Base-by-base conservation (phyloP, 2,797 vertebrate genomes). In the Hydrophis major region DNA sequence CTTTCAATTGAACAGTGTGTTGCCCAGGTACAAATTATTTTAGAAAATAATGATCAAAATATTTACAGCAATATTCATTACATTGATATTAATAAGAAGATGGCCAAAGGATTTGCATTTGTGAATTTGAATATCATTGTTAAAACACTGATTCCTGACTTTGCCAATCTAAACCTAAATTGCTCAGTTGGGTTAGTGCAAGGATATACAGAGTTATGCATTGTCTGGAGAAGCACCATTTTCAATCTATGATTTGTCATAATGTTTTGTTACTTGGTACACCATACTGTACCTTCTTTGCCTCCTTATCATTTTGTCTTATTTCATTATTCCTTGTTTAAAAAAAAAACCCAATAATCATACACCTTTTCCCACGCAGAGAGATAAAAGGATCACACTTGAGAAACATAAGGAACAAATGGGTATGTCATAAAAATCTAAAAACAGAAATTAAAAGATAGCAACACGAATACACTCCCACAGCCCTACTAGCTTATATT, bases 291-390 rank as follows among this genome's bases (percentile, higher is more conserved):
- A n/a, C 47, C 27, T 91, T 87, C 27, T 69, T n/a, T 18, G 86
- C 37, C 60, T 92, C 22, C 28, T 86, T 74, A 83, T 16, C 78
- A 56, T 93, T 92, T 89, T 59, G 14, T 87, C 11, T 83, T 93
- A 42, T 69, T 90, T 87, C 20, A 8, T 94, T 93, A 57, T 91
- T 55, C 89, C 93, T 57, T 13, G 18, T 61, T 47, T 78, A 1
- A 53, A 47, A 57, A 92, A 61, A 20, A 28, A 53, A 14, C n/a
- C 25, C 28, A 6, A 37, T 16, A 92, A 93, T 83, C 0, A 92
- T 20, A 91, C 60, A 61, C 56, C 5, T 4, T 42, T 60, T 93
- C 12, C 60, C 83, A 55, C 0, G 42, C 55, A 88, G 91, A 92
- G 88, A 59, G 0, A 86, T 63, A 10, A 88, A 86, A 69, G 50